Percentiles rank a stretch among this genome's conserved stretches.
These are phyloP conservation scores for Vidua chalybeata DNA, from an alignment of 2,113 vertebrate species.

Conservation along the genomic window DNA sequence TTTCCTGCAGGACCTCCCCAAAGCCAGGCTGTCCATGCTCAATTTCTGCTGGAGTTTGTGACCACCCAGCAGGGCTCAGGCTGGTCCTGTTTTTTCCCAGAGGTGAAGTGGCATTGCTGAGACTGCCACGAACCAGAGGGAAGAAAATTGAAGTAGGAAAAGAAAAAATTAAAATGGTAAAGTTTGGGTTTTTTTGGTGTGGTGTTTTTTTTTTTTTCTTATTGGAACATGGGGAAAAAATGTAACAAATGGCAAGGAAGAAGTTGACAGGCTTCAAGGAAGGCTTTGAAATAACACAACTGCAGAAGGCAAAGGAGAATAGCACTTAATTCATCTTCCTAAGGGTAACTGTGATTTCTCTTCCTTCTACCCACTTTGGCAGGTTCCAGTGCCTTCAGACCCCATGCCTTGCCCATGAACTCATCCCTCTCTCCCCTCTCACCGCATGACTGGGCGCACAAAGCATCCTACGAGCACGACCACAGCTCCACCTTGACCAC, in stretches of 20 bases:
- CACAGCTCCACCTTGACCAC: slow-evolving; percentile 12
- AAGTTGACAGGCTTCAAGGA: slow-evolving; percentile 19
- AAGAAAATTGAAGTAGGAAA: not conserved
- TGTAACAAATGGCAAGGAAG: slow-evolving; percentile 10
- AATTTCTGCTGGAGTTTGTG: not conserved
- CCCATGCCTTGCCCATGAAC: not conserved
- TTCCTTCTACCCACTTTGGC: not conserved
- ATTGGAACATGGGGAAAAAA: not conserved
- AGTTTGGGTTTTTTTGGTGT: not conserved
- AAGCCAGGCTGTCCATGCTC: not conserved
- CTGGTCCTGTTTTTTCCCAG: not conserved
- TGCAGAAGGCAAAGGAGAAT: not conserved
- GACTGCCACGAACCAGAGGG: not conserved
- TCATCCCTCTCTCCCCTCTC: not conserved
- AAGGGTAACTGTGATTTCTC: not conserved
- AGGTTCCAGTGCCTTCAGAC: not conserved
- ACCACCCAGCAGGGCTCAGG: not conserved
- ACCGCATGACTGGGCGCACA: not conserved
- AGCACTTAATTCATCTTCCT: slow-evolving; percentile 14
- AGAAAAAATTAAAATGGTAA: too few relatives aligned
- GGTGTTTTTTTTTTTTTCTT: not conserved
- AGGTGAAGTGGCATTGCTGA: not conserved
- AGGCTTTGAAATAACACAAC: slow-evolving; percentile 4
- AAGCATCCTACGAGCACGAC: not conserved
- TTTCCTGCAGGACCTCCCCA: not conserved